Percentiles rank a stretch among this genome's conserved stretches.
Conservation (phyloP, 2,113 vertebrate genomes). For the Rhea americana region DNA sequence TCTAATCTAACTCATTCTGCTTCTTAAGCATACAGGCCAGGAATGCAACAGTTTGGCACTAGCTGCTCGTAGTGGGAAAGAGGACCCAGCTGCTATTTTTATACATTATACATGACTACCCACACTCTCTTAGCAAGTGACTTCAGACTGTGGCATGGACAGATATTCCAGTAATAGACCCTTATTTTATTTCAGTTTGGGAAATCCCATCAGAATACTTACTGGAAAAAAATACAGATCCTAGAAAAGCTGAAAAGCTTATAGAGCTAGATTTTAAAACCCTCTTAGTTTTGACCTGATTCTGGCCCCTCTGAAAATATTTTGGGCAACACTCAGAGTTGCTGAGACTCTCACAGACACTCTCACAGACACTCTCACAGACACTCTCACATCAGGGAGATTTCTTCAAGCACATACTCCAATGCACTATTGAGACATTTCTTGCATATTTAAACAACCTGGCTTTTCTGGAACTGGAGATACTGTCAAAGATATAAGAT, state of each 20-base stretch:
- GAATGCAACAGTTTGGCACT: background rate
- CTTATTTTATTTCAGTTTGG: conserved; percentile 44
- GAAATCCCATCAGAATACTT: background rate
- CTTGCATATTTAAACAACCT: background rate
- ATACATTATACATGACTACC: background rate
- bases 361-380: conserved; percentile 18
- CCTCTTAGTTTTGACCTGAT: background rate
- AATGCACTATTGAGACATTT: conserved; percentile 7
- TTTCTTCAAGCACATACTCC: conserved; percentile 31
- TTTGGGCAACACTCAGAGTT: conserved; percentile 1
- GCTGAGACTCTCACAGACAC: conserved; percentile 45
- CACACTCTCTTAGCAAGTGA: conserved; percentile 29
- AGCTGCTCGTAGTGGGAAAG: background rate
- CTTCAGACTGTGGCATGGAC: conserved; percentile 23
- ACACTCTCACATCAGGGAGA: background rate
- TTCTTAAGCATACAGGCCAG: conserved; percentile 5
- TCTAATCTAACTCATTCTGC: conserved; percentile 12
- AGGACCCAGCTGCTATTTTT: conserved; percentile 23
- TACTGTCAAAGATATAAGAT: background rate
- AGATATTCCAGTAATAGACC: background rate
- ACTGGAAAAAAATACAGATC: background rate
- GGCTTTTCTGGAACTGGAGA: background rate
- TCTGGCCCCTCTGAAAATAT: conserved; percentile 22
- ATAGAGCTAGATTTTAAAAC: background rate
- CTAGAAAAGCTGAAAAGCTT: background rate